Conservation (phyloP, 35 echinoderm and acorn worm genomes). For the Acanthaster planci region DNA sequence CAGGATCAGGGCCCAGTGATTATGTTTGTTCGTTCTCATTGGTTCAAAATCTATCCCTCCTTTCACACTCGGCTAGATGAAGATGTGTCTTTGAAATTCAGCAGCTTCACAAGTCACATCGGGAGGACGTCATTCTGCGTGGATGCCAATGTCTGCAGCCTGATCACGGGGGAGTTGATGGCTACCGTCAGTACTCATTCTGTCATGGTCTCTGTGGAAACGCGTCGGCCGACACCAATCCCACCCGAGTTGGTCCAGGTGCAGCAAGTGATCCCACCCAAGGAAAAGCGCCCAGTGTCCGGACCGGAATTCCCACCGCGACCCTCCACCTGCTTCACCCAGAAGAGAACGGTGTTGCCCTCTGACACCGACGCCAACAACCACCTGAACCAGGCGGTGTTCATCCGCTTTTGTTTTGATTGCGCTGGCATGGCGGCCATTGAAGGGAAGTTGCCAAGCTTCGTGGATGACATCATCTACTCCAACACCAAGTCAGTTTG, state of each 20-base stretch:
- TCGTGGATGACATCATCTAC: background rate
- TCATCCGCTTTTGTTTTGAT: slow-evolving; percentile 7
- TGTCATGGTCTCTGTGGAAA: background rate
- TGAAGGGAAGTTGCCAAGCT: background rate
- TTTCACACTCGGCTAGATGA: background rate
- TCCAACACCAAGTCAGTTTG: background rate
- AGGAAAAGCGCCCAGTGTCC: background rate
- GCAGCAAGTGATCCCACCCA: background rate
- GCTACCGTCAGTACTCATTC: background rate
- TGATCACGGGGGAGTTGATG: background rate
- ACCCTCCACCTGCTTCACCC: background rate
- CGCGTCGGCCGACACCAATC: background rate
- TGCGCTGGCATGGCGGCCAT: background rate
- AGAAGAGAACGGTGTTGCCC: background rate
- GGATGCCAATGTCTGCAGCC: background rate
- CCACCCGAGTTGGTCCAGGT: background rate
- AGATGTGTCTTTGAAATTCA: background rate
- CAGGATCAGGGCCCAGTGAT: background rate
- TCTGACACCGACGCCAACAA: background rate
- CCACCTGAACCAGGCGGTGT: slow-evolving; percentile 2
- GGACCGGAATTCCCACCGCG: background rate
- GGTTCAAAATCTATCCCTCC: background rate
- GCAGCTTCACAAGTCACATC: background rate
- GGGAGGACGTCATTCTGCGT: background rate
- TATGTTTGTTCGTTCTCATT: background rate